Evolutionary conservation across 2,888 invertebrate genomes (phyloP), one percentile per base, ranked within the genome.

Genomic region (Volucella inflata): DNA sequence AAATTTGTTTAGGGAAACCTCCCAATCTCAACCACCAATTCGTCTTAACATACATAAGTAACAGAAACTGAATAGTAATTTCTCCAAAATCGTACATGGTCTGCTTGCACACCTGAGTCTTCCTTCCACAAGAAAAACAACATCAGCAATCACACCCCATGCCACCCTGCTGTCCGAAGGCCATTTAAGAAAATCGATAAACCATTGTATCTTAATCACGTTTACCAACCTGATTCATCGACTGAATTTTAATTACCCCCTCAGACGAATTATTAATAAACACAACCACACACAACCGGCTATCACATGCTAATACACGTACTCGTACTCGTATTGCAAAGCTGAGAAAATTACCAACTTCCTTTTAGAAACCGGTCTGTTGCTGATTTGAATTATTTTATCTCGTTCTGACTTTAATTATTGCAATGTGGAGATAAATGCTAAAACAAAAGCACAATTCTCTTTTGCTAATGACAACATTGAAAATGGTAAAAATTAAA

Each of bases 221-320:
- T 78, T 46, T 53, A 14, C 46, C 21, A 83, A 53, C 50, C 36
- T 44, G 68, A 83, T 14, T 62, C 74, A 65, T 50, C 48, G 14
- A 42, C 2, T 78, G 83, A 83, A 83, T 78, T 78, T 78, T 78
- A 78, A 83, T 64, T 68, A 40, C 16, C 38, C 60, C 30, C 40
- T 51, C 55, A 38, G 53, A 30, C 30, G 4, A 30, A 30, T 50
- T 50, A 36, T 48, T 65, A 53, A 55, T 55, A 46, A 6, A 12
- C 12, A 42, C 55, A 17, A n/a, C n/a, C n/a, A 48, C 53, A 14
- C 62, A 51, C 50, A 38, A 50, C 16, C 11, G 21, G 51, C 38
- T 36, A 10, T 16, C 40, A 3, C 16, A 8, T 38, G 38, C 30
- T 30, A 30, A 30, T 17, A 46, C 6, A n/a, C 21, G n/a, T n/a